Evolutionary conservation across 2,113 vertebrate species (phyloP).

Genomic region (Edolisoma coerulescens): DNA sequence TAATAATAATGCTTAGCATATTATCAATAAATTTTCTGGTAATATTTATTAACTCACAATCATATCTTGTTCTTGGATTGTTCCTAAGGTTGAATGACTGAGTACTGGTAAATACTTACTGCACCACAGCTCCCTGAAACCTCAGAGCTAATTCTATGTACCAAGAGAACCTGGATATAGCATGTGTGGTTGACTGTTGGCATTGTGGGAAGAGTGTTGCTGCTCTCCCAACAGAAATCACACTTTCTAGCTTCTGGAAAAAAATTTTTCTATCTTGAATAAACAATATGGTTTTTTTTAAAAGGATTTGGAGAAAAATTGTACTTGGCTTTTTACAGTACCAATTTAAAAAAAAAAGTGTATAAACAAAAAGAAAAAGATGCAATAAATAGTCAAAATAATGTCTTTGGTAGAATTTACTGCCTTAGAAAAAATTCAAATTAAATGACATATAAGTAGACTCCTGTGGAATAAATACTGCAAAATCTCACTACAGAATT

Average conservation of each 20-base stretch:
- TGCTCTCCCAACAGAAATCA: not conserved
- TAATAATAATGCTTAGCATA: not conserved
- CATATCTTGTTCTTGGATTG: not conserved
- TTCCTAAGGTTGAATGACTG: not conserved
- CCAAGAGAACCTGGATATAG: not conserved
- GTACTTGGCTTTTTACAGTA: not conserved
- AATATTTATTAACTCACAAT: not conserved
- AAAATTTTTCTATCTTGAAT: not conserved
- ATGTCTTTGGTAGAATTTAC: not conserved
- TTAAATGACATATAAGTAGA: not conserved
- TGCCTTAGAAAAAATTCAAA: not conserved
- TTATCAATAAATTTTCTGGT: not conserved
- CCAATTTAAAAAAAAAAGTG: not conserved
- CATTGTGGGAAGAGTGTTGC: not conserved
- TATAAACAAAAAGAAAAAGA: not conserved
- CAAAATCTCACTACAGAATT: not conserved
- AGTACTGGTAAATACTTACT: not conserved
- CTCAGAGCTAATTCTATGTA: not conserved
- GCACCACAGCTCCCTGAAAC: not conserved
- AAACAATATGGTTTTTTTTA: fast-evolving
- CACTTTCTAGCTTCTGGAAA: not conserved
- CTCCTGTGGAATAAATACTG: not conserved
- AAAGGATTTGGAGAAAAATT: not conserved
- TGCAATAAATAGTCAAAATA: not conserved
- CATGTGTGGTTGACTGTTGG: not conserved